Base-by-base conservation (phyloP, 2,797 vertebrate species). In the Coregonus sp. region DNA sequence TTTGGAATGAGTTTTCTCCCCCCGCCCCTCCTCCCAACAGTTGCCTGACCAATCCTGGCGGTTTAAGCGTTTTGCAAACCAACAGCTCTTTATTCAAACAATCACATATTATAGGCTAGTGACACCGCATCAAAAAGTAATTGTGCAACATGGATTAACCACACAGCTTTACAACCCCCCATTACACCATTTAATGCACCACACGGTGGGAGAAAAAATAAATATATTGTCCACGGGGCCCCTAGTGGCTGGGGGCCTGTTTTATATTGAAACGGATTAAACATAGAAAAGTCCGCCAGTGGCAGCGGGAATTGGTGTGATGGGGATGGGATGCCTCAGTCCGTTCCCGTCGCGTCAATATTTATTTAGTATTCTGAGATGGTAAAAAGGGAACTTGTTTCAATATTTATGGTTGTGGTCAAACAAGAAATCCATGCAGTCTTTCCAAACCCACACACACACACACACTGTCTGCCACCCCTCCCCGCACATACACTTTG, bases 371-470 rank as follows among this genome's bases (percentile, higher is more conserved):
- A 93, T 93, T 92, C 90, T 89, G 89, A 92, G 91, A 91, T 85
- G 85, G 78, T 81, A 90, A 92, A 92, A 93, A 91, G 91, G 82
- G 80, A 91, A 90, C 91, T 92, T 93, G 91, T 93, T 94, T 93
- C 89, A 93, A 88, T 94, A 92, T 94, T 94, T 93, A 92, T 94
- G 89, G 90, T 91, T 93, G 90, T 90, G 92, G 90, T 90, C 78
- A 75, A 92, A 94, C 88, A 88, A 54, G 63, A 89, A 91, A 89
- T 92, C 85, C 85, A 90, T 50, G 31, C 85, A 83, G 84, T 92
- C 86, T 90, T 92, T 91, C 87, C 90, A 85, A 86, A 74, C 75
- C 50, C 67, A 66, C 70, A 78, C 69, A 20, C 70, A 25, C 65
- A 78, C 65, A 69, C 78, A 73, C 65, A 69, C 78, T 71, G 40